Base-by-base conservation (phyloP, 2,113 vertebrate genomes). In the Odocoileus virginianus region DNA sequence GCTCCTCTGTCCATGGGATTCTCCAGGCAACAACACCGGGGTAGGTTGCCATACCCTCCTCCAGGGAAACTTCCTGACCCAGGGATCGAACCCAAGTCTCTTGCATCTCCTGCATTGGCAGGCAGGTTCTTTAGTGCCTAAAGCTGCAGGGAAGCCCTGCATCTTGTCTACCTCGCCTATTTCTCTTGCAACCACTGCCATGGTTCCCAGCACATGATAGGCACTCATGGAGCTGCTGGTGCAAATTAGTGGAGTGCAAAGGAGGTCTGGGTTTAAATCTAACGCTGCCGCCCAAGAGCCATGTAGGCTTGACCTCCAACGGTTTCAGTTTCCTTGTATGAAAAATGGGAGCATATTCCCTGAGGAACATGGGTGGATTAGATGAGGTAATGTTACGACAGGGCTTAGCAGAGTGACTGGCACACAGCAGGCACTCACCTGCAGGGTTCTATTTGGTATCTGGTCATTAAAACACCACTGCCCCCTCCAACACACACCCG, bases 351-450 rank as follows among this genome's bases (percentile, higher is more conserved):
- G 12, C 50, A 58, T 10, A 19, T 25, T 10, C 15, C 47, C 52
- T 52, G 58, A 15, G 61, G 71, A 5, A 36, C 2, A 2, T 10
- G 30, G 27, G 7, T 40, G 79, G 76, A 25, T 33, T 14, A 40
- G 2, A 2, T 0, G 1, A 25, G 33, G 43, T 2, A 2, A 17
- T 3, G 11, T 25, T 40, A 25, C 0, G 3, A 45, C 36, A 15
- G 54, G 52, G 40, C 40, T 89, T 10, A 25, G 54, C 11, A 16
- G 25, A 14, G 28, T 4, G 5, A n/a, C 40, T 1, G 30, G 47
- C 33, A 25, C 71, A 14, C 3, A 11, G 83, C 2, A 12, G 50
- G 54, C 7, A 7, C 36, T 15, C 43, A 3, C 43, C 2, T 14
- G 33, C 36, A 1, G 23, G 0, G 45, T 10, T 21, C 57, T 7